Evolutionary conservation across 2,888 invertebrate species (phyloP), one percentile per base, ranked within the genome.

Genomic region (Flexamia atlantica): DNA sequence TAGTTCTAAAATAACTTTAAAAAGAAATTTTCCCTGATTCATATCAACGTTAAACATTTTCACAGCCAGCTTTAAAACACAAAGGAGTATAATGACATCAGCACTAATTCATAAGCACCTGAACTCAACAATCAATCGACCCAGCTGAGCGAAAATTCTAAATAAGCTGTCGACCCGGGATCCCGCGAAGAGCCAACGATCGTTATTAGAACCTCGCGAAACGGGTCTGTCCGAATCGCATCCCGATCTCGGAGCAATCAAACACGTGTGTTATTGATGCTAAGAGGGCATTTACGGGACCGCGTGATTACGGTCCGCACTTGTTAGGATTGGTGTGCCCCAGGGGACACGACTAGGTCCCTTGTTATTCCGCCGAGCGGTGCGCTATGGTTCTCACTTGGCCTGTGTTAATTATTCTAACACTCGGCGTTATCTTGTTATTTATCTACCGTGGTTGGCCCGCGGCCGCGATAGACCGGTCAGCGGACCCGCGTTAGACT

Each of bases 201-300:
- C 76, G 72, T 72, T 72, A 72, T 72, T 72, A 72, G 72, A 40
- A 72, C 42, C 36, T 36, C n/a, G 40, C 25, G 28, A 76, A 72
- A 76, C 76, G 46, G 76, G 76, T 76, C 76, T n/a, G 72, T 30
- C 72, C 72, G 20, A 72, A 76, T 76, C 76, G 46, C 40, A 46
- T 17, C 50, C 76, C 50, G 25, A 76, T 50, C 50, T 40, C 20
- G 25, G 76, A 46, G 76, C 76, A 46, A 76, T 76, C 76, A 50
- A 28, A 76, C 76, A 46, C 76, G 42, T 76, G 76, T 76, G 76
- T 76, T 76, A 76, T 76, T 76, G 76, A 76, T 76, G 76, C 76
- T 76, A 76, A 76, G 76, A 76, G 76, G 76, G 76, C 76, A 76
- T 76, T 76, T 76, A 76, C 76, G 28, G 50, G 76, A 76, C 30